Evolutionary conservation across 2,113 vertebrate species (phyloP), one percentile per base, ranked within the genome.

Genomic region (Scopus umbretta): DNA sequence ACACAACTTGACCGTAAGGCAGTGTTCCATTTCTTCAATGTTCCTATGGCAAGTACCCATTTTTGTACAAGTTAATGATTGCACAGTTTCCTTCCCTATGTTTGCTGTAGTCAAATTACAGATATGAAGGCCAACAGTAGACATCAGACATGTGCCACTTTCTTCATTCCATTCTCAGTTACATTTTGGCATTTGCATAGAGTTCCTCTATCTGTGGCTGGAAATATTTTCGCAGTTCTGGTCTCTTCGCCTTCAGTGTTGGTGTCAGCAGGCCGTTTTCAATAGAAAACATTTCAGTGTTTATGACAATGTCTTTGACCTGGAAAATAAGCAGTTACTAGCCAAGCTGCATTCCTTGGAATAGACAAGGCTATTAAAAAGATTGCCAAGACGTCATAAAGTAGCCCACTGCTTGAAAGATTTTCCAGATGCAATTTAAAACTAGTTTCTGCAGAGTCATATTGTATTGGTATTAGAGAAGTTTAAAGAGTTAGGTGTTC

Each of bases 241-340:
- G 94, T 97, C 99, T 98, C 97, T 99, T 99, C 0, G 99, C 98
- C 97, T 99, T 99, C 97, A 99, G 96, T 3, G 99, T 99, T 45
- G 99, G 99, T 7, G 99, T 99, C 88, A 99, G 97, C 61, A 99
- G 98, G 89, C 99, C 99, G 2, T 99, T 99, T 95, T 99, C 98
- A 43, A 99, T 26, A 17, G 99, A 98, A 97, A 99, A 99, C 98
- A 99, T 98, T 97, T 99, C 99, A 0, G 96, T 16, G 66, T 99
- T 98, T 26, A 99, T 74, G 14, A 53, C 23, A 36, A 99, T 99
- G 72, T 98, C 99, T 97, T 98, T 98, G 90, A 99, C 98, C 99
- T 99, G 95, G 23, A 94, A 93, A 91, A 75, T 14, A 97, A 89
- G 94, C 8, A 53, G n/a, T 86, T 49, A 86, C 15, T 76, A 91